A percentile compares a stretch with the other conserved stretches of the same genome.
These are phyloP conservation scores for Stichopus chloronotus DNA, from an alignment of 35 echinoderm and acorn worm genomes.

Conservation along the genomic window DNA sequence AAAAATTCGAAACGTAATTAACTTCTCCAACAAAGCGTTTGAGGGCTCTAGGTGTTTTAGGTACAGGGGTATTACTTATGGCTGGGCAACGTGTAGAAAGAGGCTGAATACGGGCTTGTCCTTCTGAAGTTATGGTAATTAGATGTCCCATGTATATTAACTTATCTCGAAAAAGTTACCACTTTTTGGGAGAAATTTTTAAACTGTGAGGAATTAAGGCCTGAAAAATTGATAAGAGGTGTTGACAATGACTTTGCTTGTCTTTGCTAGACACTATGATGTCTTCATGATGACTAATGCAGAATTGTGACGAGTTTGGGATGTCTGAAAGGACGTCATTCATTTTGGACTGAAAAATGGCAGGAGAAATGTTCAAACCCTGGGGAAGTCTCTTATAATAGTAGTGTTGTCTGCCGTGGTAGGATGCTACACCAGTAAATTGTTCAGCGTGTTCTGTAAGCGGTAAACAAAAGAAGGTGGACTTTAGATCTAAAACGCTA, in stretches of 20 bases:
- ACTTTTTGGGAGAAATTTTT: conserved; percentile 50
- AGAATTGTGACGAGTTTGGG: conserved; percentile 25
- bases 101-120: conserved; percentile 41
- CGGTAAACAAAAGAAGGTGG: conserved; percentile 34
- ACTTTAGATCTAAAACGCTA: conserved; percentile 40
- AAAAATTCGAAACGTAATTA: conserved; percentile 56
- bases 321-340: conserved; percentile 52
- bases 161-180: conserved; percentile 42
- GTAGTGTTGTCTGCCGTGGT: conserved; percentile 22
- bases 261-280: conserved; percentile 57
- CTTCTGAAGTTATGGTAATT: conserved; percentile 32
- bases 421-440: conserved; percentile 24
- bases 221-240: conserved; percentile 13
- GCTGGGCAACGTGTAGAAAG: conserved; percentile 21
- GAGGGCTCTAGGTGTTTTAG: conserved; percentile 48
- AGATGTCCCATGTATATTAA: conserved; percentile 60
- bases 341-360: conserved; percentile 60
- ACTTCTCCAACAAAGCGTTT: conserved; percentile 63
- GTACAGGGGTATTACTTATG: conserved; percentile 6
- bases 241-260: conserved; percentile 7
- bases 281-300: conserved; percentile 61
- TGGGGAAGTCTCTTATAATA: conserved; percentile 7
- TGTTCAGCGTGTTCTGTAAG: conserved; percentile 12
- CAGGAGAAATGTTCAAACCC: conserved; percentile 52
- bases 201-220: conserved; percentile 19